These are phyloP conservation scores for Meiosimyza platycephala DNA, from an alignment of 2,888 invertebrate genomes.

Conservation along the genomic window DNA sequence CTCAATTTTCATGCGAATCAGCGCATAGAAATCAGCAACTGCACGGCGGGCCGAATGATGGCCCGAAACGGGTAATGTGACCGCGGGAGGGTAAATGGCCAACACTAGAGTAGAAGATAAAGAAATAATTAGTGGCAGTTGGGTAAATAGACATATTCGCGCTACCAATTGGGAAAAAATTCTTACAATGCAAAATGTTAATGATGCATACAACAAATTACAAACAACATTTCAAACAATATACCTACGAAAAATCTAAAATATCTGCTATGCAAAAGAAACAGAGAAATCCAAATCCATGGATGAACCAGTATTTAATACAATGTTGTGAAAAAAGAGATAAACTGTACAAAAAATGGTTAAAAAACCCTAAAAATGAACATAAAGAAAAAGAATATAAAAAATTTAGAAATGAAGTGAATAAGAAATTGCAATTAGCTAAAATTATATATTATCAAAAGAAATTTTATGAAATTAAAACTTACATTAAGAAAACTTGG, in stretches of 20 bases:
- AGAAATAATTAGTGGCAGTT: not conserved
- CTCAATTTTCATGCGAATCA: too few species aligned
- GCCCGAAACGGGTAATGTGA: too few species aligned
- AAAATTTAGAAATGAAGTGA: constrained; percentile 28
- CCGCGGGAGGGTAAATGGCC: too few species aligned
- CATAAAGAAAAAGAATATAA: constrained; percentile 20
- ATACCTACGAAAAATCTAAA: not conserved
- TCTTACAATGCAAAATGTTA: not conserved
- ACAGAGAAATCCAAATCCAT: not conserved
- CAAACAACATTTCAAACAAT: too few species aligned
- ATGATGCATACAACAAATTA: too few species aligned
- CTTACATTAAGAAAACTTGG: constrained; percentile 30
- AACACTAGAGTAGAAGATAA: too few species aligned
- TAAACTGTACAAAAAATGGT: constrained; percentile 28
- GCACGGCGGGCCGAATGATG: too few species aligned
- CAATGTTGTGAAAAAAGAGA: constrained; percentile 23
- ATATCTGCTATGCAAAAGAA: not conserved
- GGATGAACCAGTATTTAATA: constrained; percentile 19
- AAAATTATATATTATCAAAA: constrained; percentile 26
- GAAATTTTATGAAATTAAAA: constrained; percentile 26
- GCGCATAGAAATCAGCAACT: too few species aligned
- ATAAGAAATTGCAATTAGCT: too few species aligned
- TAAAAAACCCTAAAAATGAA: constrained; percentile 12
- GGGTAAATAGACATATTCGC: constrained; percentile 9
- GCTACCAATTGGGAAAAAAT: constrained; percentile 11